Percentiles rank a stretch among this genome's conserved stretches.
phyloP scores from a whole-genome alignment of 2,888 invertebrate genomes.

The Epinotia nisella region DNA sequence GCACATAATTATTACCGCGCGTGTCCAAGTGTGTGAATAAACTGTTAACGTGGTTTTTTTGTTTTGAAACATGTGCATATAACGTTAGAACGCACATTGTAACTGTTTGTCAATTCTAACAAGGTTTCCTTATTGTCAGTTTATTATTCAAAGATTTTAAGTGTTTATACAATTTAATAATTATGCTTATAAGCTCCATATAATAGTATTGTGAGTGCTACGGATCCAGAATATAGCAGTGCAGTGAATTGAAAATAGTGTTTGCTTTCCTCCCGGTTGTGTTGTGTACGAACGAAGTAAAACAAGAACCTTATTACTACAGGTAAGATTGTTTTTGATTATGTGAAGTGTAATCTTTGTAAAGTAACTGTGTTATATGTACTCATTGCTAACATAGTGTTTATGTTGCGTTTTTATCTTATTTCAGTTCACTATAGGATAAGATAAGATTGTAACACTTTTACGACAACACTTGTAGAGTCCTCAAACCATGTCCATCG shows the following conservation, averaged over 20 bases:
- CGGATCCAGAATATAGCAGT: not conserved
- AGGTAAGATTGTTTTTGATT: constrained; percentile 1
- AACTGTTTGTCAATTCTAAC: not conserved
- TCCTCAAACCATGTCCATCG: too few relatives aligned
- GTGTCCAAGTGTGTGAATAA: not conserved
- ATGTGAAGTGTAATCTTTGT: not conserved
- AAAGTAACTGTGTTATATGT: too few relatives aligned
- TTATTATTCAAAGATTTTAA: constrained; percentile 17
- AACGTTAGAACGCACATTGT: not conserved
- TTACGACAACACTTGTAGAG: too few relatives aligned
- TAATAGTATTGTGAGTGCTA: not conserved
- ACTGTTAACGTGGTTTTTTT: not conserved
- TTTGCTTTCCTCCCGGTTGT: not conserved
- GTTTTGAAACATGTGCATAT: not conserved
- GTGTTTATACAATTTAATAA: not conserved
- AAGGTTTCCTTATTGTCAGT: not conserved
- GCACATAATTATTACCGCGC: not conserved
- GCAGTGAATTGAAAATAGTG: constrained; percentile 2
- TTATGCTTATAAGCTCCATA: not conserved
- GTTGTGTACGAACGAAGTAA: not conserved
- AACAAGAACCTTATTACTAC: not conserved
- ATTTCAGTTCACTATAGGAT: too few relatives aligned
- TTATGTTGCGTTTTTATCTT: too few relatives aligned
- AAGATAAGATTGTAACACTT: too few relatives aligned
- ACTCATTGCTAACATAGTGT: too few relatives aligned